Evolutionary conservation across 1,140 invertebrate genomes (phyloP).

Genomic region (Plutomurus gul): DNA sequence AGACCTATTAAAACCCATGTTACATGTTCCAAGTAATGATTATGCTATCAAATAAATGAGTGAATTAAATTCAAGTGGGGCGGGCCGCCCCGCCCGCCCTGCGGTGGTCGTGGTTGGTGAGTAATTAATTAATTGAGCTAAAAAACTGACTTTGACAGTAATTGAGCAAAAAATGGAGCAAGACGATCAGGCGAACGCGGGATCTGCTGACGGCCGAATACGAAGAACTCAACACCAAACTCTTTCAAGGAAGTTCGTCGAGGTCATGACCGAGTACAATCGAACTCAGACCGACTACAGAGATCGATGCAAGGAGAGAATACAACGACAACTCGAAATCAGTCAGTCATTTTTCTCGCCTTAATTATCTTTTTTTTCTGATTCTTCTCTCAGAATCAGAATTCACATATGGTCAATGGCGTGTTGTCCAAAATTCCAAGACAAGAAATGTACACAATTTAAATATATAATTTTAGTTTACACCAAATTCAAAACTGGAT

Average conservation of each 20-base stretch:
- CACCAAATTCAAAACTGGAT: too few species aligned
- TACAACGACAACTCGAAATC: constrained; percentile 98
- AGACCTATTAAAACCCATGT: too few species aligned
- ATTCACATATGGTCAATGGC: too few species aligned
- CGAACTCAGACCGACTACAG: constrained; percentile 98
- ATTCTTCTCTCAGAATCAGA: too few species aligned
- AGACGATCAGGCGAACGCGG: constrained; percentile 94
- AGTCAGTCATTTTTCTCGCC: constrained; percentile 67
- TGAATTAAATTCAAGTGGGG: too few species aligned
- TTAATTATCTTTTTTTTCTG: neutral
- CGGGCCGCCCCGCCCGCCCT: too few species aligned
- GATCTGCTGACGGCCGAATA: constrained; percentile 96
- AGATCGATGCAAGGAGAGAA: constrained; percentile 97
- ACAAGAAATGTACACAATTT: too few species aligned
- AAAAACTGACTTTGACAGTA: constrained; percentile 65
- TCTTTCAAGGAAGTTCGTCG: constrained; percentile 94
- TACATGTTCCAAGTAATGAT: too few species aligned
- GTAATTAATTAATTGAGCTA: neutral
- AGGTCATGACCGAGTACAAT: constrained; percentile 99
- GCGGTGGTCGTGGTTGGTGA: too few species aligned
- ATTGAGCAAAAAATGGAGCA: constrained; percentile 99
- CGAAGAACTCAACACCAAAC: constrained; percentile 98
- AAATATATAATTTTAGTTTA: too few species aligned
- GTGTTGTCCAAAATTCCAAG: too few species aligned
- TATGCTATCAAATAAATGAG: too few species aligned